A percentile compares a stretch with the other conserved stretches of the same genome.
phyloP scores from a whole-genome alignment of 2,113 vertebrate species.

The Phrynosoma platyrhinos region DNA sequence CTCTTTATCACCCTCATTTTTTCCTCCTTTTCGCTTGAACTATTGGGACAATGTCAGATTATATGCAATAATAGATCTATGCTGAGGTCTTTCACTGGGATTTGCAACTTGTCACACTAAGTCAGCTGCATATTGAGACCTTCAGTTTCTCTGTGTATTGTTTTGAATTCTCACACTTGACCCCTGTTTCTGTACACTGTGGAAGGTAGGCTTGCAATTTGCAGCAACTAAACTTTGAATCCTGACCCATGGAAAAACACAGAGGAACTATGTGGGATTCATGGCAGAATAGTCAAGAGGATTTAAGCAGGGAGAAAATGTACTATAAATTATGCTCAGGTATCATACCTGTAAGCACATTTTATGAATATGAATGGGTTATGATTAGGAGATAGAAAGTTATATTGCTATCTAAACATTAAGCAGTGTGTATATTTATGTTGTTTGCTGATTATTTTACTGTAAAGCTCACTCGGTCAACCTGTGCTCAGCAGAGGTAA shows the following conservation, averaged over 20 bases:
- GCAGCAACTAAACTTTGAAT: neutral
- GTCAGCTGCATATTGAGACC: neutral
- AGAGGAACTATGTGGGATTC: neutral
- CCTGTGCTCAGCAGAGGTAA: neutral
- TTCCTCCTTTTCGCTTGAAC: neutral
- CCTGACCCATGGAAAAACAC: neutral
- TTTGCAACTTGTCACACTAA: constrained; percentile 20
- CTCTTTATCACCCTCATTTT: neutral
- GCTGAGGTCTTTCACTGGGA: neutral
- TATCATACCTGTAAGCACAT: neutral
- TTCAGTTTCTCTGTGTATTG: neutral
- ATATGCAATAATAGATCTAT: neutral
- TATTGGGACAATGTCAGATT: neutral
- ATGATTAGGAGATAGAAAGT: neutral
- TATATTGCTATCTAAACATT: neutral
- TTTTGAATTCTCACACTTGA: constrained; percentile 7
- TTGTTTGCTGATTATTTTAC: neutral
- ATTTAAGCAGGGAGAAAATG: neutral
- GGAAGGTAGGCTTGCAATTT: neutral
- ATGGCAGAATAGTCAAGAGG: neutral
- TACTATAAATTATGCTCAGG: neutral
- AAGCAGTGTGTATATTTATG: neutral
- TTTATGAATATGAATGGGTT: neutral
- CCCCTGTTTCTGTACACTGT: neutral
- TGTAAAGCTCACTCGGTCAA: neutral